Evolutionary conservation across 1,140 invertebrate genomes (phyloP), one percentile per base, ranked within the genome.

Genomic region (Catajapyx aquilonaris): DNA sequence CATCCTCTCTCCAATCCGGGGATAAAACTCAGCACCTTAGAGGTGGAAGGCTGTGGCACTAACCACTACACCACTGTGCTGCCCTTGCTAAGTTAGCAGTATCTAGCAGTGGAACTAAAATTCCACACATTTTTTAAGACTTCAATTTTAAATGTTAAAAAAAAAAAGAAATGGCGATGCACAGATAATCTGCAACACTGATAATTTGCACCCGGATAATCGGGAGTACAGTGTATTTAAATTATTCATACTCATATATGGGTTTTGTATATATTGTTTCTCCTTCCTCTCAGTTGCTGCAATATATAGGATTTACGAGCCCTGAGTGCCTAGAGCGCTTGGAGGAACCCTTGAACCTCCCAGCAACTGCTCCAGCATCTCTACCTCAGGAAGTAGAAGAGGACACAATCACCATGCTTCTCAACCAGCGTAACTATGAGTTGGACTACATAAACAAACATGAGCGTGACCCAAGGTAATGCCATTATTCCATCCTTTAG

Each of bases 271-370:
- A 15, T 16, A 16, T n/a, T 18, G 22, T 25, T 44, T 46, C 13
- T 40, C 21, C 48, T 35, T 45, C 40, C 50, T 53, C 55, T 2
- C 48, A 86, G 80, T 60, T 91, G 41, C 56, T 96, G 22, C 74
- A 80, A 46, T 91, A 91, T 53, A 77, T 96, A 47, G 86, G 83
- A 0, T 69, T 84, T 51, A 86, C 83, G 1, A 93, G 86, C 55
- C 81, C 87, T 0, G 90, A 95, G 57, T 90, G 86, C 49, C 60
- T 80, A 37, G 70, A 74, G 38, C 72, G 68, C 47, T 64, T 69
- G 20, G 73, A 74, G 41, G 56, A 69, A 3, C 64, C 68, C 22
- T 57, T 80, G 43, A 84, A 83, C 53, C 69, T 70, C 22, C 74
- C 78, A 2, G 71, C 71, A 15, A 33, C 48, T 5, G 43, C 51